Base-by-base conservation (phyloP, 37 sponge, comb jelly and placozoan genomes). In the Lycopodina hypogea region DNA sequence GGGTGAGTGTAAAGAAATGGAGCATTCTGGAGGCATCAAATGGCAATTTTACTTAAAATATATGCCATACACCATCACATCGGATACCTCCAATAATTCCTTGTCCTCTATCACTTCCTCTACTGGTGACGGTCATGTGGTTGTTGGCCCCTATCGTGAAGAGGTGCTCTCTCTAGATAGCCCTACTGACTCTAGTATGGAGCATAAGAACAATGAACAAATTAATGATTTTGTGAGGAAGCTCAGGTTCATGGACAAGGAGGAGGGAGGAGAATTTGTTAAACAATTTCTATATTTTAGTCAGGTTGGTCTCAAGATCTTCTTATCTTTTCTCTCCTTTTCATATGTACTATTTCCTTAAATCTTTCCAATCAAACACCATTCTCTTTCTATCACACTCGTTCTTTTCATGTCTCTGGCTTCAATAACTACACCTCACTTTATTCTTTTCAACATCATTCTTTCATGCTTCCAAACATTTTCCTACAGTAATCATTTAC, bases 141-240 rank as follows among this genome's bases (percentile, higher is more conserved):
- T 12, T 34, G 1, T 34, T 32, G 17, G 11, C 66, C 26, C 33
- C 35, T 32, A 32, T 65, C 66, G 12, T 32, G 18, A 30, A 14
- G 18, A 4, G 66, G 66, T 28, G 32, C 11, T 4, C 4, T 45
- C 9, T 45, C 8, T 9, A 45, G 48, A 45, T 9, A 12, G 48
- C 48, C 48, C 4, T 45, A 50, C 75, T 33, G 39, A 21, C 76
- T 21, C 50, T n/a, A 42, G 51, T 7, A 7, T 64, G 22, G 77
- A 78, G 78, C 24, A 18, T 6, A 86, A 87, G 94, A 83, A 78
- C 57, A 68, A 42, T 9, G 90, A 89, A 48, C 87, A 86, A 69
- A 86, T 95, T 58, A 78, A 79, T 45, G 96, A 95, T 59, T 95
- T 95, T 80, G 93, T 92, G 36, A 81, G 92, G 53, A 92, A 89